Percentiles rank a stretch among this genome's conserved stretches.
Evolutionary conservation across 2,113 vertebrate genomes (phyloP).

Genomic region (Propithecus coquereli): DNA sequence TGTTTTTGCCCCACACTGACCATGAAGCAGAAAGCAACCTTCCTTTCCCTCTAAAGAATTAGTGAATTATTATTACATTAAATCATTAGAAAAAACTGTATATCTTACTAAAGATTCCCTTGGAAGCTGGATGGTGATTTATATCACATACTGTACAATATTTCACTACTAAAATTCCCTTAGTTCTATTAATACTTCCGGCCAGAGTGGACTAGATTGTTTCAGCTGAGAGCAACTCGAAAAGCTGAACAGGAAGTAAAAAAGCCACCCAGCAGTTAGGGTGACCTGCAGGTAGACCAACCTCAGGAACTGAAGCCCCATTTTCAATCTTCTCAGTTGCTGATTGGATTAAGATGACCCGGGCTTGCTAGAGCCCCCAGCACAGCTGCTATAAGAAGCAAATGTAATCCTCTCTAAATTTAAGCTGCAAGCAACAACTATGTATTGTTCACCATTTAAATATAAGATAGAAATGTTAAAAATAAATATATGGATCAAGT

Average conservation of each 20-base stretch:
- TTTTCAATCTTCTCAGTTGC: background rate
- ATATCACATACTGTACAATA: background rate
- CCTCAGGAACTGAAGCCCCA: background rate
- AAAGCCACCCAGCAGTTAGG: too few species aligned
- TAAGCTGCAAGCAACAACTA: background rate
- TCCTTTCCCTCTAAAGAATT: background rate
- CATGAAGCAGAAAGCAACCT: background rate
- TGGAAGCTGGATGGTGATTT: background rate
- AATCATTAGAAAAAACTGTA: background rate
- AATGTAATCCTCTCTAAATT: background rate
- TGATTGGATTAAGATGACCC: constrained; percentile 18
- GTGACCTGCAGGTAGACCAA: background rate
- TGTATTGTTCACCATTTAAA: background rate
- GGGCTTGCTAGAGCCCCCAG: background rate
- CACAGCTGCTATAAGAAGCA: background rate
- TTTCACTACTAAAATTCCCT: background rate
- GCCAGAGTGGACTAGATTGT: background rate
- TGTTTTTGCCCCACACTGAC: background rate
- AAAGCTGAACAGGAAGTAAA: too few species aligned
- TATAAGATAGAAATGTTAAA: background rate
- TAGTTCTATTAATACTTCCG: background rate
- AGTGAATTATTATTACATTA: background rate
- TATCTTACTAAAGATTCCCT: background rate
- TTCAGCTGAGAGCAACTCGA: background rate
- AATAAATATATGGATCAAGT: background rate